Evolutionary conservation across 1,140 invertebrate species (phyloP), one percentile per base, ranked within the genome.

Genomic region (Euborellia annulipes): DNA sequence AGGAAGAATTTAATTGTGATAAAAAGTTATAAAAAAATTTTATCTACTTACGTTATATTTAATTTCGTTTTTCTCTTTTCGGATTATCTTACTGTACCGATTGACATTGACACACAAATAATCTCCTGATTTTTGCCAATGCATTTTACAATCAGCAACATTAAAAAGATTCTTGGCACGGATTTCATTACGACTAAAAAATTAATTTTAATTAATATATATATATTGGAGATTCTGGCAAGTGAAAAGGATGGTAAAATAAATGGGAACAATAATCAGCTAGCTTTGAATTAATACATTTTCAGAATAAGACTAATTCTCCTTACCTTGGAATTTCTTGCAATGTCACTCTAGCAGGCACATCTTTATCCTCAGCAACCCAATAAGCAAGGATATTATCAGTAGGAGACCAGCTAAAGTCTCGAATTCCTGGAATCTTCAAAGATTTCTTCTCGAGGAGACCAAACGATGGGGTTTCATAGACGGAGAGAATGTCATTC

Each of bases 51-150:
- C 82, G 50, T 85, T 85, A 61, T 97, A 98, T 67, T 98, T 98
- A 6, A 66, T 58, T 49, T 79, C 76, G 51, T 91, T 88, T 68
- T 78, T 92, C 64, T 82, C 94, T 71, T 81, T 92, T 67, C 81
- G 21, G 16, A 43, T 79, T n/a, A 82, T 72, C 68, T 97, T 98
- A 3, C 84, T 81, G 62, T 96, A 98, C 13, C 95, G 77, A 64
- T 98, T 93, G 0, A 98, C 94, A 71, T 98, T 97, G 0, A 98
- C 93, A 60, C 94, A 97, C 13, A 98, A 69, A 62, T 93, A 96
- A 59, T 97, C 91, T 6, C 95, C 96, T 45, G 80, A 88, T 62
- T 96, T 97, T 66, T 98, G 95, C 96, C 96, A 99, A 62, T 93
- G 91, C 59, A 99, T 91, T 58, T 94, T 94, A 66, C 93, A 97